These are phyloP conservation scores for Oscheius myriophilus DNA, from an alignment of 2,888 invertebrate species.

Conservation along the genomic window DNA sequence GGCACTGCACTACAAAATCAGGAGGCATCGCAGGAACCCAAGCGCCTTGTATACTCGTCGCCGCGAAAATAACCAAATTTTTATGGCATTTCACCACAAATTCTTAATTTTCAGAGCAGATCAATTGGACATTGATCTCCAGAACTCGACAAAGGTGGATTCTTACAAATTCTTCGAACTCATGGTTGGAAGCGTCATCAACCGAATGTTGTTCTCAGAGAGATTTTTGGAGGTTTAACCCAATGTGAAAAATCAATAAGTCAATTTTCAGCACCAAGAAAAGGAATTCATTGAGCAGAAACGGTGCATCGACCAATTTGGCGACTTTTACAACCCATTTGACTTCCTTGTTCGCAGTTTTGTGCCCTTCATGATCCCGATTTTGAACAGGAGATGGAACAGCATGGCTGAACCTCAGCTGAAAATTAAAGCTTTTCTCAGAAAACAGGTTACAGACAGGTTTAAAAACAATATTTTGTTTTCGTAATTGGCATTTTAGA, in stretches of 20 bases:
- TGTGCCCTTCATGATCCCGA: conserved; percentile 3
- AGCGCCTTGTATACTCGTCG: too few species aligned
- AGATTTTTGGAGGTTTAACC: neutral
- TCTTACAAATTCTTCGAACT: conserved; percentile 2
- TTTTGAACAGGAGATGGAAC: neutral
- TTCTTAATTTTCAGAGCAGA: conserved; percentile 18
- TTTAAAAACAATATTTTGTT: neutral
- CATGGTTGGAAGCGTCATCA: conserved; percentile 16
- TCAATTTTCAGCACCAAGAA: too few species aligned
- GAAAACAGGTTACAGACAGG: conserved; percentile 4
- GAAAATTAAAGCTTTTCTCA: neutral
- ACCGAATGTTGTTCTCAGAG: conserved; percentile 6
- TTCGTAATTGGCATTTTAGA: neutral
- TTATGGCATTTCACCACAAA: too few species aligned
- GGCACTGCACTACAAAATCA: too few species aligned
- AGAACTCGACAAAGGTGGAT: neutral
- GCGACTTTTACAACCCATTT: neutral
- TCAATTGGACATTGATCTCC: neutral
- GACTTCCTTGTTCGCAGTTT: neutral
- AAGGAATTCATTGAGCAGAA: conserved; percentile 12
- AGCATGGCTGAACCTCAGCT: neutral
- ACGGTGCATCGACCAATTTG: neutral
- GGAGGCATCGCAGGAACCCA: too few species aligned
- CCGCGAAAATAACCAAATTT: too few species aligned
- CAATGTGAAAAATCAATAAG: too few species aligned